Evolutionary conservation across 2,888 invertebrate genomes (phyloP).

Genomic region (Clistopyga incitator): DNA sequence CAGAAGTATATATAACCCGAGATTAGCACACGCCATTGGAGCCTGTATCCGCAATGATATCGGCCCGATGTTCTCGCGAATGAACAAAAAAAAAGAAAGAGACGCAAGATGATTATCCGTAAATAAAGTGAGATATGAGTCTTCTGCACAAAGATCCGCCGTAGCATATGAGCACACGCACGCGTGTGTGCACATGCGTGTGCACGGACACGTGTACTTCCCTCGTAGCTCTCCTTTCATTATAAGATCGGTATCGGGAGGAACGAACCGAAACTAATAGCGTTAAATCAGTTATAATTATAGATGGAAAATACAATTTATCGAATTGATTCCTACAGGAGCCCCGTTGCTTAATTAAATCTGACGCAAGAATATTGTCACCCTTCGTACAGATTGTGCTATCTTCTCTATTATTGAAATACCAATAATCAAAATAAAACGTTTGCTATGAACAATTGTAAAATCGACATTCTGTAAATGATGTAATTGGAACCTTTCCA

Average conservation of each 20-base stretch:
- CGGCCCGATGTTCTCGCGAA: constrained; percentile 27
- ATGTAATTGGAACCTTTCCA: too few species aligned
- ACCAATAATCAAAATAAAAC: too few species aligned
- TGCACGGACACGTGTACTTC: constrained; percentile 1
- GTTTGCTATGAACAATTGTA: too few species aligned
- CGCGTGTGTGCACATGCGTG: background rate
- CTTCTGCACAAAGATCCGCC: constrained; percentile 28
- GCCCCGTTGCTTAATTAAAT: background rate
- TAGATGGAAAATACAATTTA: constrained; percentile 19
- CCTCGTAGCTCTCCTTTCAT: constrained; percentile 19
- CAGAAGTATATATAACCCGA: constrained; percentile 40
- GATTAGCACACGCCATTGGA: constrained; percentile 60
- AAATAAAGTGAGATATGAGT: constrained; percentile 60
- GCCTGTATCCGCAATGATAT: constrained; percentile 47
- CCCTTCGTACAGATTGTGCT: too few species aligned
- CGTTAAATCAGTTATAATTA: constrained; percentile 31
- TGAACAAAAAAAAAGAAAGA: constrained; percentile 33
- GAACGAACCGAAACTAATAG: constrained; percentile 37
- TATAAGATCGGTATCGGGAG: constrained; percentile 37
- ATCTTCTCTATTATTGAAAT: too few species aligned
- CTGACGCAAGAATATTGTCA: background rate
- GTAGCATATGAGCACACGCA: background rate
- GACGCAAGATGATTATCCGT: constrained; percentile 60
- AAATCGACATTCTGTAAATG: too few species aligned
- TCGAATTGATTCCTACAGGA: background rate